These are phyloP conservation scores for Cheilosia vulpina DNA, from an alignment of 2,888 invertebrate species.

Conservation along the genomic window DNA sequence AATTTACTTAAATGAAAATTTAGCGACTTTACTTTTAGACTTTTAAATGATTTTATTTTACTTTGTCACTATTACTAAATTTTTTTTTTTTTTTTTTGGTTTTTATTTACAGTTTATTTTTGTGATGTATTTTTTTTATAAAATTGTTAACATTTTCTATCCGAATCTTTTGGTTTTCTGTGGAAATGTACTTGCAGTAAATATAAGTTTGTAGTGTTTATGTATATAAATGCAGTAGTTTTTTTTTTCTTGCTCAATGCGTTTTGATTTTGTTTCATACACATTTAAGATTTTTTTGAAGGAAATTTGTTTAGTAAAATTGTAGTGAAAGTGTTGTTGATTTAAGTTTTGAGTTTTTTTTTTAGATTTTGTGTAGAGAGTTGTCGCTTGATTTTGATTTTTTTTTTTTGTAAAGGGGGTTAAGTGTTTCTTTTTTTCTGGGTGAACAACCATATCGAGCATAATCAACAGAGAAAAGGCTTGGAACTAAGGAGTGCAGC, in stretches of 20 bases:
- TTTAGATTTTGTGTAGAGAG: slow-evolving; percentile 1
- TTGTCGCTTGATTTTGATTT: slow-evolving; percentile 8
- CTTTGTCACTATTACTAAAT: neutral
- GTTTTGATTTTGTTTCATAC: slow-evolving; percentile 22
- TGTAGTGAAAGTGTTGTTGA: slow-evolving; percentile 31
- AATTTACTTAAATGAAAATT: slow-evolving; percentile 13
- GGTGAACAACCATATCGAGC: slow-evolving; percentile 60
- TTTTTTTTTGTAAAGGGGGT: neutral
- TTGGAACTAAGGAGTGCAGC: neutral
- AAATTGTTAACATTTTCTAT: slow-evolving; percentile 31
- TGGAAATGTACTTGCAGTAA: slow-evolving; percentile 1
- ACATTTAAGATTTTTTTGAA: slow-evolving; percentile 15
- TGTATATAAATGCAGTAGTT: slow-evolving; percentile 15
- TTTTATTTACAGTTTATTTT: slow-evolving; percentile 24
- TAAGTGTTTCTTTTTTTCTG: slow-evolving; percentile 9
- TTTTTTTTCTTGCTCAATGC: neutral
- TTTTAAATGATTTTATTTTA: neutral
- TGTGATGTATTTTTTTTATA: neutral
- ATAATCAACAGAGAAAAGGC: slow-evolving; percentile 12
- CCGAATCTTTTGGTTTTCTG: slow-evolving; percentile 13
- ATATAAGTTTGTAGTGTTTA: slow-evolving; percentile 21
- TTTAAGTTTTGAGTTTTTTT: slow-evolving; percentile 22
- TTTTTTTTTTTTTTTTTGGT: neutral
- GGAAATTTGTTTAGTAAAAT: slow-evolving; percentile 51
- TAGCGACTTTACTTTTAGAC: slow-evolving; percentile 4